Percentiles rank a stretch among this genome's conserved stretches.
Evolutionary conservation across 2,888 invertebrate species (phyloP).

Genomic region (Choristoneura rosaceana): DNA sequence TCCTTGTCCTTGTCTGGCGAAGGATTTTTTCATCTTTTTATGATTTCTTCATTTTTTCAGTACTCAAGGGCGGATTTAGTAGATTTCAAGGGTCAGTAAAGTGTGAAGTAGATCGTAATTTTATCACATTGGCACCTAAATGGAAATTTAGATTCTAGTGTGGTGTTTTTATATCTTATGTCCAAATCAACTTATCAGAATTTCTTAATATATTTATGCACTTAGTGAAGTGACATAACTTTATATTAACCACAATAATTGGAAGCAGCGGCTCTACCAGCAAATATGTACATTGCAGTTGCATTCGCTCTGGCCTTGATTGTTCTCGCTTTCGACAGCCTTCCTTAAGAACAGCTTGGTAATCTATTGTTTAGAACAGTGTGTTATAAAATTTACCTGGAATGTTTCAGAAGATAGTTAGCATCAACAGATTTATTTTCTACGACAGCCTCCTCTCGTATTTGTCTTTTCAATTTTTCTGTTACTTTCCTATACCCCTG

Average conservation of each 20-base stretch:
- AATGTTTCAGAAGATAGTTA: too few relatives aligned
- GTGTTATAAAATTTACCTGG: neutral
- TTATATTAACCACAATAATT: neutral
- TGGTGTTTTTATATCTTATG: neutral
- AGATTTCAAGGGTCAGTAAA: neutral
- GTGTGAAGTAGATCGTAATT: neutral
- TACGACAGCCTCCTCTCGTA: neutral
- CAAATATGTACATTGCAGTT: conserved; percentile 19
- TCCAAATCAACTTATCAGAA: too few relatives aligned
- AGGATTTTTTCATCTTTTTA: conserved; percentile 1
- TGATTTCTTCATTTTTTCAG: neutral
- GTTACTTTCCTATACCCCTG: too few relatives aligned
- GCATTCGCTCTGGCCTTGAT: conserved; percentile 50
- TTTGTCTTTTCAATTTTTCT: neutral
- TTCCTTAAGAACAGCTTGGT: conserved; percentile 44
- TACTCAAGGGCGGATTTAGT: neutral
- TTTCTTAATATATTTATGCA: too few relatives aligned
- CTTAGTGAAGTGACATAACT: too few relatives aligned
- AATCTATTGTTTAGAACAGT: conserved; percentile 22
- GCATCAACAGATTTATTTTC: too few relatives aligned
- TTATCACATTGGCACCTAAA: neutral
- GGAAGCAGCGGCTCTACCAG: conserved; percentile 6
- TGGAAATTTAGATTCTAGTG: neutral
- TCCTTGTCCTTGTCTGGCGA: conserved; percentile 2
- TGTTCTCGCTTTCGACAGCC: conserved; percentile 56